phyloP scores from a whole-genome alignment of 1,140 invertebrate species.

The Bombus turneri region DNA sequence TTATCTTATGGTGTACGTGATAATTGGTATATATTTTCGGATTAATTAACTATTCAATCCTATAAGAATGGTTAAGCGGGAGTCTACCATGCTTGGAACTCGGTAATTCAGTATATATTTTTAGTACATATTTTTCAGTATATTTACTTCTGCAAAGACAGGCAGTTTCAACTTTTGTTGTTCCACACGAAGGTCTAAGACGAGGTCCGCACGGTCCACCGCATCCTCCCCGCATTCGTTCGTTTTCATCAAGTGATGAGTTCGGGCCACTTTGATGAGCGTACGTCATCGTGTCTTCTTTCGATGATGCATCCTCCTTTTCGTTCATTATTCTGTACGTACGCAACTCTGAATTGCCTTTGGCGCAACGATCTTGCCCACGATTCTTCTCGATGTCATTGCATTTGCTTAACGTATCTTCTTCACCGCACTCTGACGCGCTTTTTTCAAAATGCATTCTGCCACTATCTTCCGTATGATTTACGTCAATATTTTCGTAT shows the following conservation, averaged over 20 bases:
- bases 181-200: slow-evolving; percentile 27
- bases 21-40: too few relatives aligned
- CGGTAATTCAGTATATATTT: too few relatives aligned
- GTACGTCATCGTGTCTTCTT: slow-evolving; percentile 35
- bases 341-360: slow-evolving; percentile 11
- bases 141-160: slow-evolving; percentile 35
- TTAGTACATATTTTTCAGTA: background rate
- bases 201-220: slow-evolving; percentile 65
- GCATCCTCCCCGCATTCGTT: slow-evolving; percentile 70
- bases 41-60: too few relatives aligned
- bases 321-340: slow-evolving; percentile 45
- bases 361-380: slow-evolving; percentile 24
- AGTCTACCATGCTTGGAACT: background rate
- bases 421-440: slow-evolving; percentile 19
- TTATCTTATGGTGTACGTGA: too few relatives aligned
- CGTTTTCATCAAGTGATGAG: slow-evolving; percentile 46
- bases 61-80: background rate
- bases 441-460: slow-evolving; percentile 48
- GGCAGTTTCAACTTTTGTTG: slow-evolving; percentile 18
- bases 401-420: slow-evolving; percentile 30
- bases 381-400: slow-evolving; percentile 42
- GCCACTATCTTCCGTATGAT: slow-evolving; percentile 20
- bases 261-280: slow-evolving; percentile 12
- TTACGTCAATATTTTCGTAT: slow-evolving; percentile 51
- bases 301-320: slow-evolving; percentile 51